Evolutionary conservation across 2,888 invertebrate species (phyloP), one percentile per base, ranked within the genome.

Genomic region (Scelioninae gen. 2): DNA sequence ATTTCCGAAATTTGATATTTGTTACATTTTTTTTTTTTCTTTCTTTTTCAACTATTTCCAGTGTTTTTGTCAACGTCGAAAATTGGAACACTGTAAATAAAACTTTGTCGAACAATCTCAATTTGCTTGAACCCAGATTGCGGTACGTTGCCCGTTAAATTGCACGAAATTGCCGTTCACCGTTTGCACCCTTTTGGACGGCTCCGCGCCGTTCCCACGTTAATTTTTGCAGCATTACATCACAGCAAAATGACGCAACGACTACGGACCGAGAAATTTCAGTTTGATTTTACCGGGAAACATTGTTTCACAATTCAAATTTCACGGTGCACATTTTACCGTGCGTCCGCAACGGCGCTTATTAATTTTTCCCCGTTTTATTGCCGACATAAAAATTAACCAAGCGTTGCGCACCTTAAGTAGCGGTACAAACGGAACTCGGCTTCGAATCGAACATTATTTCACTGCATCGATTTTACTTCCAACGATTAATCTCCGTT

Each of bases 291-390:
- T 63, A 41, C 57, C 25, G 48, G 28, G 48, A 70, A 67, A 55
- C 55, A 61, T 37, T 68, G 57, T 58, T 64, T 61, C 64, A 57
- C 45, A 58, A 64, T 64, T 57, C 37, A 58, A 64, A 71, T 58
- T 71, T 64, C 31, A 58, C 58, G 64, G 31, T 39, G 31, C 31
- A 28, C 11, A 37, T 52, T 41, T 58, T 60, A 18, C 13, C 22
- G 19, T 39, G 45, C 52, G 5, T 16, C 10, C 15, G 28, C 13
- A 71, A 58, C 64, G 58, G 58, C 39, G 35, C 31, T 41, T 53
- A 46, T 46, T 58, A 58, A 58, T 65, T 65, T 53, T 46, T 43
- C 48, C 6, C 19, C 19, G 39, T 31, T 64, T 71, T 65, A 65
- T 41, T 31, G 43, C 65, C 13, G 52, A 28, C 58, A 58, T 58